Conservation (phyloP, 2,888 invertebrate species). For the Physocephala rufipes region DNA sequence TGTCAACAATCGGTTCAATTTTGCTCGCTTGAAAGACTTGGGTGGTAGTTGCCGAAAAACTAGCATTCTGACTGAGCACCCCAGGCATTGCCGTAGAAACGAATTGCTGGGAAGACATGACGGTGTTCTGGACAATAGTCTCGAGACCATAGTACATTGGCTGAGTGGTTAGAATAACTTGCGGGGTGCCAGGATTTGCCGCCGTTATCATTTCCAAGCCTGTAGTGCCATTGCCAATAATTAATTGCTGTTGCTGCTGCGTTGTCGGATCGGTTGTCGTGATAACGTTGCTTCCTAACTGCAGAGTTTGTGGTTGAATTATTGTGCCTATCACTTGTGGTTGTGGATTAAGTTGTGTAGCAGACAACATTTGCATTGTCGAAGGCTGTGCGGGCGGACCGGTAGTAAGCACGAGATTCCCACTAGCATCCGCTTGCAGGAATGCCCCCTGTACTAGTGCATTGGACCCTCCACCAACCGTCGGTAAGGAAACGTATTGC, state of each 20-base stretch:
- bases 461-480: conserved; percentile 69
- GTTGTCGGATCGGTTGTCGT: conserved; percentile 62
- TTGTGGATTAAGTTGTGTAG: conserved; percentile 68
- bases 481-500: conserved; percentile 76
- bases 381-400: conserved; percentile 57
- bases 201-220: conserved; percentile 56
- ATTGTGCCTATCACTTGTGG: conserved; percentile 71
- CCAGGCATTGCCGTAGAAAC: conserved; percentile 84
- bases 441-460: conserved; percentile 69
- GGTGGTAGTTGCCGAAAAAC: conserved; percentile 84
- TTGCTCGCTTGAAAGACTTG: conserved; percentile 83
- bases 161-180: conserved; percentile 72
- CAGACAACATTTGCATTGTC: conserved; percentile 70
- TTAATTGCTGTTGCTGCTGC: conserved; percentile 55
- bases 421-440: conserved; percentile 72
- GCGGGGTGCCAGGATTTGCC: conserved; percentile 53
- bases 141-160: conserved; percentile 85
- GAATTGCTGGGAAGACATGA: conserved; percentile 89
- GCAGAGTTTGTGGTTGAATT: conserved; percentile 71
- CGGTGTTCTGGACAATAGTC: conserved; percentile 87
- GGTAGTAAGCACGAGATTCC: conserved; percentile 71
- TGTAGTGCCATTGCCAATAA: conserved; percentile 47
- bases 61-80: conserved; percentile 81
- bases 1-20: conserved; percentile 82
- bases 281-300: conserved; percentile 67